Conservation (phyloP, 1,140 invertebrate species). For the Amyelois transitella region DNA sequence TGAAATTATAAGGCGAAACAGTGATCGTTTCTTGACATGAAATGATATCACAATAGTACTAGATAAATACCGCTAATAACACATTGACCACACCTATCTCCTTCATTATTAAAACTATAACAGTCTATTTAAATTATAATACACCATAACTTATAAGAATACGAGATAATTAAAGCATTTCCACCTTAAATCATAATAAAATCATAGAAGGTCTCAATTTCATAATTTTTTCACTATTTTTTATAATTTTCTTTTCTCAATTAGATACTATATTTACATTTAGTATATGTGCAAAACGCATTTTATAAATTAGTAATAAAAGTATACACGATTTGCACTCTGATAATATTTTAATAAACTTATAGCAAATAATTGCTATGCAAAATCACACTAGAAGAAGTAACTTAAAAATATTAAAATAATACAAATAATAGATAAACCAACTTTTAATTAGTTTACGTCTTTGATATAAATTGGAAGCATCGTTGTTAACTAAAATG, state of each 20-base stretch:
- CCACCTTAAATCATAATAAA: slow-evolving; percentile 70
- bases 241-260: slow-evolving; percentile 50
- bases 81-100: no score
- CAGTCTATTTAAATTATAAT: slow-evolving; percentile 72
- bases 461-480: slow-evolving; percentile 74
- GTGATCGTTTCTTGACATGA: not conserved
- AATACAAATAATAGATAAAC: slow-evolving; percentile 45
- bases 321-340: slow-evolving; percentile 43
- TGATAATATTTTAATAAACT: slow-evolving; percentile 41
- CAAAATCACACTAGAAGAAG: slow-evolving; percentile 66
- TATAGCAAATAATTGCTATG: slow-evolving; percentile 65
- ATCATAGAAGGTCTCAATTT: slow-evolving; percentile 58
- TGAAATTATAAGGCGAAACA: not conserved
- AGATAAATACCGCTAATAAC: slow-evolving; percentile 29
- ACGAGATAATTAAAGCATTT: slow-evolving; percentile 72
- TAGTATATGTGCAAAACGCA: slow-evolving; percentile 45
- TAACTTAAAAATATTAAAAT: slow-evolving; percentile 57
- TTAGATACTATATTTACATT: slow-evolving; percentile 68
- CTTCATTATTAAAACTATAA: slow-evolving; percentile 67
- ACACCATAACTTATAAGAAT: slow-evolving; percentile 64
- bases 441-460: slow-evolving; percentile 66
- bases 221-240: slow-evolving; percentile 55
- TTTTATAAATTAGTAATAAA: slow-evolving; percentile 58
- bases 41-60: not conserved
- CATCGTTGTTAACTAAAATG: slow-evolving; percentile 64